phyloP scores from a whole-genome alignment of 2,113 vertebrate genomes.

The Oreochromis spilurus region DNA sequence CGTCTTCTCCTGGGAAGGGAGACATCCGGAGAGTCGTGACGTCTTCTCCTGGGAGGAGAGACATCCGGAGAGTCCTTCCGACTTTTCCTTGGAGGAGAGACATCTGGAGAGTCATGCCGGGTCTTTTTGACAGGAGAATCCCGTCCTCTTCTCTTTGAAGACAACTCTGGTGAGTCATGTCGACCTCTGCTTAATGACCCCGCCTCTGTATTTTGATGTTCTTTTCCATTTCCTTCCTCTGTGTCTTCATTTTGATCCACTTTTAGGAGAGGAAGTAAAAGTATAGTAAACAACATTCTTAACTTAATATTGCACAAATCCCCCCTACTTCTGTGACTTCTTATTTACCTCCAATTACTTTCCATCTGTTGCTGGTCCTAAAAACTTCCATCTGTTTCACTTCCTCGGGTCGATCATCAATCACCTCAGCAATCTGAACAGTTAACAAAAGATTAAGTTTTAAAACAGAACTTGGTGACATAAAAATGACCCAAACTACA shows the following conservation, averaged over 20 bases:
- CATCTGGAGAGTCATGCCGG: conserved; percentile 8
- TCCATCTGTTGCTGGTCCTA: conserved; percentile 86
- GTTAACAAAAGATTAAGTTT: neutral
- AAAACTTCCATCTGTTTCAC: conserved; percentile 91
- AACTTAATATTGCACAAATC: neutral
- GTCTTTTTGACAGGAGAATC: neutral
- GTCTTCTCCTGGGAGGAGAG: neutral
- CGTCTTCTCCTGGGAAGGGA: neutral
- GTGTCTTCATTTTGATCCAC: conserved; percentile 36
- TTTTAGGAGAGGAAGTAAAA: neutral
- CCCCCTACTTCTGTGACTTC: neutral
- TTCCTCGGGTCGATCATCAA: conserved; percentile 88
- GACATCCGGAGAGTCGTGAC: neutral
- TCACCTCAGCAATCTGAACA: conserved; percentile 84
- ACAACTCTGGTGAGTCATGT: conserved; percentile 1
- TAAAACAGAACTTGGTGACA: neutral
- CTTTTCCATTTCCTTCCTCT: neutral
- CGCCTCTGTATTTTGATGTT: neutral
- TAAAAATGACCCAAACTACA: neutral
- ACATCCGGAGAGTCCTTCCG: neutral
- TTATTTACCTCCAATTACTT: conserved; percentile 82
- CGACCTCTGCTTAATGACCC: neutral
- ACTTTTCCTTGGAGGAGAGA: neutral
- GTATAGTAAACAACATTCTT: neutral
- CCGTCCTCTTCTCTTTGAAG: neutral